These are phyloP conservation scores for Drosophila greeni DNA, from an alignment of 2,888 invertebrate genomes.

Conservation along the genomic window DNA sequence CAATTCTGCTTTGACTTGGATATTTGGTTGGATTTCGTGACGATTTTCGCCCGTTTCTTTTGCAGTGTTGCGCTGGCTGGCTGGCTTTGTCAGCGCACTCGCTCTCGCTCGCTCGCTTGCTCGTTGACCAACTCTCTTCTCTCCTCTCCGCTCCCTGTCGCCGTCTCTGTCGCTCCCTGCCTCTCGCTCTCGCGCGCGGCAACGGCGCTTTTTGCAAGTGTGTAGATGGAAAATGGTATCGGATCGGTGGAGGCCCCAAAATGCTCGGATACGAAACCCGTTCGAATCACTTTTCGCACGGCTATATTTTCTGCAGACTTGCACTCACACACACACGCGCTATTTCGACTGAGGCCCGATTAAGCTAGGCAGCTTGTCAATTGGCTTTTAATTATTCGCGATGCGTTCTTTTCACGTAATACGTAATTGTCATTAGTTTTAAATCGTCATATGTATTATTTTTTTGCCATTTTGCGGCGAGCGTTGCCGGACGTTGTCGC, in stretches of 20 bases:
- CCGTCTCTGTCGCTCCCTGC: slow-evolving; percentile 37
- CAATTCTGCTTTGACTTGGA: slow-evolving; percentile 20
- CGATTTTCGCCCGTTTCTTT: slow-evolving; percentile 56
- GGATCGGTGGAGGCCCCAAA: slow-evolving; percentile 54
- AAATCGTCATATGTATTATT: slow-evolving; percentile 71
- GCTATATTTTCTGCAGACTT: slow-evolving; percentile 39
- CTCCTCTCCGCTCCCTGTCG: slow-evolving; percentile 45
- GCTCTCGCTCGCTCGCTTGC: slow-evolving; percentile 46
- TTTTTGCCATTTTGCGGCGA: slow-evolving; percentile 62
- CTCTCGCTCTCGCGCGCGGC: slow-evolving; percentile 29
- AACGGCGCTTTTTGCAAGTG: slow-evolving; percentile 52
- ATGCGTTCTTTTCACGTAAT: slow-evolving; percentile 72
- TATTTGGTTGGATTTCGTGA: slow-evolving; percentile 36
- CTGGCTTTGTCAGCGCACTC: slow-evolving; percentile 50
- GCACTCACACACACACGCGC: slow-evolving; percentile 54
- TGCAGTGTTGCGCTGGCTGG: slow-evolving; percentile 66
- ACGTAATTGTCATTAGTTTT: slow-evolving; percentile 72
- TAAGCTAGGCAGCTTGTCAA: slow-evolving; percentile 39
- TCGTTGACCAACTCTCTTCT: slow-evolving; percentile 34
- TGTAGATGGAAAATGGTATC: slow-evolving; percentile 67
- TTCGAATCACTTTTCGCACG: slow-evolving; percentile 55
- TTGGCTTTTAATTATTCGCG: slow-evolving; percentile 53
- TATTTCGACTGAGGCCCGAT: slow-evolving; percentile 33
- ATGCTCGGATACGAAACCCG: slow-evolving; percentile 56
- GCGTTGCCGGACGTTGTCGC: slow-evolving; percentile 61